Evolutionary conservation across 1,140 invertebrate genomes (phyloP), one percentile per base, ranked within the genome.

Genomic region (Drosophila virilis): DNA sequence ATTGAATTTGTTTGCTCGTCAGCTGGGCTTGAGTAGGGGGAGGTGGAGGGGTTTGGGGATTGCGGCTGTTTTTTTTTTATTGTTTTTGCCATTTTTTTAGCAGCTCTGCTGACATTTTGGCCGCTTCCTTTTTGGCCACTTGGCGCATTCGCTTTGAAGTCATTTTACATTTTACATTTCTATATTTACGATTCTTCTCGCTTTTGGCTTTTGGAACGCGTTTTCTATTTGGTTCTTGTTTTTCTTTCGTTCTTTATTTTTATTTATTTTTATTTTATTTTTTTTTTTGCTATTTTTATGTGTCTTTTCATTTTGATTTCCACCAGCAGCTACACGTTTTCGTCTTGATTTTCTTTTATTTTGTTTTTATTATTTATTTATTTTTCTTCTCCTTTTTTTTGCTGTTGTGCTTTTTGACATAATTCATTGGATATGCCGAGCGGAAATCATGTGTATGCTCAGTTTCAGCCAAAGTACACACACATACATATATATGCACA

Each of bases 391-490:
- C 13, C 40, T 22, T 58, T 68, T 55, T 13, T 37, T 50, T 48
- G 28, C 13, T 32, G 43, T 45, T 55, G 45, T 51, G 40, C 40
- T 46, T 74, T 70, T 69, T 68, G 58, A 80, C 81, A 85, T 85
- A 85, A 85, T 85, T 85, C 74, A 85, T 78, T 75, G 68, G 76
- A 66, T 52, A 28, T 40, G 72, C 55, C 71, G 43, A 88, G 43
- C 82, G 82, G 82, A 86, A 88, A 82, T 88, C 58, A 67, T 86
- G 86, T 86, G 67, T 86, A 68, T 68, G 76, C 60, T 68, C 61
- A 69, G 74, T 73, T 86, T 82, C 60, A 73, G 70, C 33, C n/a
- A 38, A 32, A 57, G 9, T 66, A 6, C 15, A 48, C 17, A 17
- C 17, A 17, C 17, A 17, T 17, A 17, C 12, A 32, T 28, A 59